Evolutionary conservation across 2,113 vertebrate genomes (phyloP).

Genomic region (Limanda limanda): DNA sequence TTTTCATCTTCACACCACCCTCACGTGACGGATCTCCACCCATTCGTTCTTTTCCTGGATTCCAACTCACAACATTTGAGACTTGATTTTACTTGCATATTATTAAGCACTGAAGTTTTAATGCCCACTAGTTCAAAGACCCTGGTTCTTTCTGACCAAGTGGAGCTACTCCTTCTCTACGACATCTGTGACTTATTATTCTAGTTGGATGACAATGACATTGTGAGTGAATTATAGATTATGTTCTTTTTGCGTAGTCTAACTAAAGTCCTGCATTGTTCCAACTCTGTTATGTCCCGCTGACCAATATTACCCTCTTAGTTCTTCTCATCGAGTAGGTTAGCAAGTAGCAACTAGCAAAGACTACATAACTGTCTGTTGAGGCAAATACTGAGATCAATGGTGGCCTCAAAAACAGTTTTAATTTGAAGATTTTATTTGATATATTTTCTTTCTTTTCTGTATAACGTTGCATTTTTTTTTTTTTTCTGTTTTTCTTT

Average conservation of each 20-base stretch:
- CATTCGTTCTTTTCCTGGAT: background rate
- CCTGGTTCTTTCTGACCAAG: constrained; percentile 18
- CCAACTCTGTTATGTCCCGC: background rate
- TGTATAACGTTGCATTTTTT: too few relatives aligned
- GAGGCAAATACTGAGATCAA: background rate
- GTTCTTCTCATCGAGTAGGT: background rate
- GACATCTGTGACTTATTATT: constrained; percentile 45
- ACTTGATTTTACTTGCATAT: constrained; percentile 43
- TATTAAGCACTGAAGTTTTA: constrained; percentile 18
- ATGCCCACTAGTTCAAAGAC: constrained; percentile 25
- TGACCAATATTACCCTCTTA: background rate
- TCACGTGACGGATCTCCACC: background rate
- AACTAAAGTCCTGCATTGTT: constrained; percentile 35
- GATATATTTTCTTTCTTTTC: too few relatives aligned
- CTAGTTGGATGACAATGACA: constrained; percentile 33
- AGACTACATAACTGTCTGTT: background rate
- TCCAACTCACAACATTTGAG: constrained; percentile 15
- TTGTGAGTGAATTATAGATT: constrained; percentile 30
- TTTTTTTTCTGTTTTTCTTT: too few relatives aligned
- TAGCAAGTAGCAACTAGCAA: background rate
- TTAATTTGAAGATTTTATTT: too few relatives aligned
- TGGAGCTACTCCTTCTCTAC: constrained; percentile 16
- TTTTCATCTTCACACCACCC: background rate
- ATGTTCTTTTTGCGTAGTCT: constrained; percentile 28
- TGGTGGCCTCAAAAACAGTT: background rate